phyloP scores from a whole-genome alignment of 2,797 vertebrate species.

The Arctocebus calabarensis region DNA sequence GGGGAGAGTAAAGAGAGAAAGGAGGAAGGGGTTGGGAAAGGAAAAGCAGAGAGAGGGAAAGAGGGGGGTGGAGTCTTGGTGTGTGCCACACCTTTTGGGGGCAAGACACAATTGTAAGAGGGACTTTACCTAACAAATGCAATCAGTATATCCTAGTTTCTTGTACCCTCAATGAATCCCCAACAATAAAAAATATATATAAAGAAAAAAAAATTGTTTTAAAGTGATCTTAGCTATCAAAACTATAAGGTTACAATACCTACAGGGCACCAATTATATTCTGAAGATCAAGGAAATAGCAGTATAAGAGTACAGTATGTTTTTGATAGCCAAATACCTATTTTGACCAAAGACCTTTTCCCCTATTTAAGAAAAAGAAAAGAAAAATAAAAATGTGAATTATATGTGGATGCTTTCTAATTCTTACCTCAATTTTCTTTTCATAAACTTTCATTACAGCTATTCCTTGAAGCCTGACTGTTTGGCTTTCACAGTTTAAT shows the following conservation, averaged over 20 bases:
- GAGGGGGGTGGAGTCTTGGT: too few relatives aligned
- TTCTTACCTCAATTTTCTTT: slow-evolving; percentile 14
- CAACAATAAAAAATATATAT: too few relatives aligned
- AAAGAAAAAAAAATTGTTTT: too few relatives aligned
- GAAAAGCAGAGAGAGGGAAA: too few relatives aligned
- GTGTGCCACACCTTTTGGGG: too few relatives aligned
- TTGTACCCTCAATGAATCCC: too few relatives aligned
- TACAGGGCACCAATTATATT: not conserved
- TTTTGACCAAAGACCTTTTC: slow-evolving; percentile 52
- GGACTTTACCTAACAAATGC: too few relatives aligned
- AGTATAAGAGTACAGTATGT: not conserved
- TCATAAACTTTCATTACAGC: slow-evolving; percentile 60
- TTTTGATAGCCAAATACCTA: not conserved
- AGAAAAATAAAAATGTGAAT: not conserved
- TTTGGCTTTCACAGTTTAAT: slow-evolving; percentile 67
- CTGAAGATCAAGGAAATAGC: not conserved
- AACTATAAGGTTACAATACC: not conserved
- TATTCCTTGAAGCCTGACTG: slow-evolving; percentile 65
- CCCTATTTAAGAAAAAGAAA: not conserved
- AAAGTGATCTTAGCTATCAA: slow-evolving; percentile 38
- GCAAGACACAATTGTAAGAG: too few relatives aligned
- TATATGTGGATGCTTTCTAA: slow-evolving; percentile 33
- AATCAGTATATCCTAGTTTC: too few relatives aligned
- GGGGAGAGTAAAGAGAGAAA: too few relatives aligned
- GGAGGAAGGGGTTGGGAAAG: too few relatives aligned